A percentile compares a stretch with the other conserved stretches of the same genome.
Conservation (phyloP, 2,888 invertebrate genomes). For the Limnephilus lunatus region DNA sequence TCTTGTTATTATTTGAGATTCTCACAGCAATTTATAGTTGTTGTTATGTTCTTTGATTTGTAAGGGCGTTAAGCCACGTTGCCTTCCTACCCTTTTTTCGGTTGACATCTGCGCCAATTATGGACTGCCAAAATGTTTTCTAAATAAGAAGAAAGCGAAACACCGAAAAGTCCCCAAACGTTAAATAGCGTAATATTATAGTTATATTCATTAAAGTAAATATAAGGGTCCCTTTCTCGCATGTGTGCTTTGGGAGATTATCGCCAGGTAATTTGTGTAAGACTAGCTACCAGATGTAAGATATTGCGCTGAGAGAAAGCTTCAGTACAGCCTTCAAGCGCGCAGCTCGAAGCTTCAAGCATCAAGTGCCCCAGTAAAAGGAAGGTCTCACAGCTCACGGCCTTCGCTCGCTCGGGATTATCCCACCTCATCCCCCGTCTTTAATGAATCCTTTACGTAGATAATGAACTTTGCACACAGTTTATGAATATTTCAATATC, state of each 20-base stretch:
- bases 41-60: neutral
- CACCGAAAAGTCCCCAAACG: neutral
- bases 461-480: conserved; percentile 64
- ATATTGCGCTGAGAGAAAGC: neutral
- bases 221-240: no score
- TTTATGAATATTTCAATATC: conserved; percentile 63
- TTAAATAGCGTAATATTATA: neutral
- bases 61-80: neutral
- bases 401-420: conserved; percentile 38
- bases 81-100: neutral
- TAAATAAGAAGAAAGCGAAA: neutral
- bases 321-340: neutral
- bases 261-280: neutral
- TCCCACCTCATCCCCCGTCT: conserved; percentile 49
- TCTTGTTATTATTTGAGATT: neutral
- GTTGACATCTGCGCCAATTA: neutral
- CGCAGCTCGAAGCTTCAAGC: neutral
- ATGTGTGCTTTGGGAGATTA: no score
- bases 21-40: neutral
- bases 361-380: conserved; percentile 22
- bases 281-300: neutral
- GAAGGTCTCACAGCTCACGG: conserved; percentile 53
- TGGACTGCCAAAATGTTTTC: neutral
- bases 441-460: conserved; percentile 64
- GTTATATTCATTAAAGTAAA: no score